phyloP scores from a whole-genome alignment of 2,113 vertebrate species.

The Aleadryas rufinucha region DNA sequence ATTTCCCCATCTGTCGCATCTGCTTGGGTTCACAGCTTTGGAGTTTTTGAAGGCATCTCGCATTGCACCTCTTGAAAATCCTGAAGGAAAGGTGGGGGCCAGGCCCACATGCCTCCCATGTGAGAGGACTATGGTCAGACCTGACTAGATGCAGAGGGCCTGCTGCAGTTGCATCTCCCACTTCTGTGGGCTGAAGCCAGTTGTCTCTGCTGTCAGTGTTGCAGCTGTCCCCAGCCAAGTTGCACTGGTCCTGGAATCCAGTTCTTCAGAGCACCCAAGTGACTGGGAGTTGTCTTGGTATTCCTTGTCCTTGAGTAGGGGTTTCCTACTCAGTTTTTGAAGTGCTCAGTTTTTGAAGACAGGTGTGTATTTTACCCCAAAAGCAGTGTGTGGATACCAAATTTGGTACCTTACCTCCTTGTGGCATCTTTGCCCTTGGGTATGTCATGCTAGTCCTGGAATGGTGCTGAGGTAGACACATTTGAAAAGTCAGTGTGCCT shows the following conservation, averaged over 20 bases:
- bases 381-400: background rate
- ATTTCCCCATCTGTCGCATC: background rate
- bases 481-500: background rate
- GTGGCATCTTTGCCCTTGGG: background rate
- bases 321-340: background rate
- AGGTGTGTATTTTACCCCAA: background rate
- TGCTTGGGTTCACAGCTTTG: background rate
- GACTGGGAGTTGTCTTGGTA: background rate
- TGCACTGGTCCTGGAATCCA: background rate
- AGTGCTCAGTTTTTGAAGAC: background rate
- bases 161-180: background rate
- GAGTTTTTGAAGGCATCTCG: background rate
- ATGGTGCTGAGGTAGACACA: background rate
- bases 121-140: background rate
- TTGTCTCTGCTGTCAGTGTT: background rate
- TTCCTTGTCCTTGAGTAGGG: background rate
- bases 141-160: background rate
- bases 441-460: background rate
- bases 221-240: background rate
- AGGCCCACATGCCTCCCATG: background rate
- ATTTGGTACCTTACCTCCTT: background rate
- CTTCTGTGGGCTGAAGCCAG: background rate
- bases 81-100: background rate
- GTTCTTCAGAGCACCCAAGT: background rate
- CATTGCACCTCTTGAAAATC: background rate